phyloP scores from a whole-genome alignment of 2,888 invertebrate species.

The Leucania comma region DNA sequence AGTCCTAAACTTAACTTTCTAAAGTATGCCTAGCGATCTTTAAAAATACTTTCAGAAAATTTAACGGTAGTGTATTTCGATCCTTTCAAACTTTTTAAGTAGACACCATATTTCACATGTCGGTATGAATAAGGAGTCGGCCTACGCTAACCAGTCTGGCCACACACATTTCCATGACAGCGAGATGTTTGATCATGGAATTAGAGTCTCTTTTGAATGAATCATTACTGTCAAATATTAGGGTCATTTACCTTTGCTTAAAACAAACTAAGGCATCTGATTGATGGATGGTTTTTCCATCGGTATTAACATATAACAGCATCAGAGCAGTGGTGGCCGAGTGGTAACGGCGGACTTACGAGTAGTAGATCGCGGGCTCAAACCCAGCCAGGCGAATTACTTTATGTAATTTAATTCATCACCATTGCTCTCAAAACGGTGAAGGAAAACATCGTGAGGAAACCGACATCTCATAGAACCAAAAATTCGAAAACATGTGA shows the following conservation, averaged over 20 bases:
- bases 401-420: no score
- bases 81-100: constrained; percentile 24
- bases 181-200: constrained; percentile 34
- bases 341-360: no score
- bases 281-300: no score
- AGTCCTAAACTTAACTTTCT: not conserved
- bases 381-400: no score
- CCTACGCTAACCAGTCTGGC: constrained; percentile 45
- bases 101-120: constrained; percentile 46
- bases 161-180: constrained; percentile 13
- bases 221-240: constrained; percentile 37
- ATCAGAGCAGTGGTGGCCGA: no score
- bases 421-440: no score
- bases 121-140: constrained; percentile 33
- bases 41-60: constrained; percentile 18
- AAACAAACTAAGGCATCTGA: not conserved
- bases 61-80: constrained; percentile 36
- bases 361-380: no score
- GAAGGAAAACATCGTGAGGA: no score
- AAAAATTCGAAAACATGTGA: no score
- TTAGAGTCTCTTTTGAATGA: constrained; percentile 39
- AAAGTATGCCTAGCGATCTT: not conserved
- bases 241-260: constrained; percentile 25
- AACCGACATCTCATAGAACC: no score
- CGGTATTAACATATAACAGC: no score